Conservation (phyloP, 2,888 invertebrate species). For the Hemistola chrysoprasaria region DNA sequence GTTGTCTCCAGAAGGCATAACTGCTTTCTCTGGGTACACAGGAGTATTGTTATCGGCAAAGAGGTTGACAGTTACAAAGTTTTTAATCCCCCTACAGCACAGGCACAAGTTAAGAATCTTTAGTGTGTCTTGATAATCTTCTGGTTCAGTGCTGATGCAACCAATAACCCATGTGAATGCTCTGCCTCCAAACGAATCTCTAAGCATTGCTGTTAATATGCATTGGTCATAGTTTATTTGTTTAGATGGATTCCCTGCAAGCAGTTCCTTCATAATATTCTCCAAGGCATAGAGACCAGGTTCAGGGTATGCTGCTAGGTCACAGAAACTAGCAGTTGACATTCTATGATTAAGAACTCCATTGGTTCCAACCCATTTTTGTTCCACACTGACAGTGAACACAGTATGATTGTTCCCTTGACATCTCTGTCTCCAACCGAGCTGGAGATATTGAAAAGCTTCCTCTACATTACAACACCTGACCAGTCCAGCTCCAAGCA, state of each 20-base stretch:
- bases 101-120: conserved; percentile 86
- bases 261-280: conserved; percentile 83
- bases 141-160: conserved; percentile 86
- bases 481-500: conserved; percentile 79
- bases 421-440: conserved; percentile 83
- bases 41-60: conserved; percentile 85
- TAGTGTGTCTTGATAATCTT: conserved; percentile 86
- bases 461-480: conserved; percentile 86
- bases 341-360: conserved; percentile 86
- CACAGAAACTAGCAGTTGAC: conserved; percentile 89
- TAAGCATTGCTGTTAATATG: conserved; percentile 85
- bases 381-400: conserved; percentile 88
- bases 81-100: conserved; percentile 86
- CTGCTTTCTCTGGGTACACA: conserved; percentile 65
- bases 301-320: conserved; percentile 84
- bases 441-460: conserved; percentile 86
- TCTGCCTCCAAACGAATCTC: conserved; percentile 89
- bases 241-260: conserved; percentile 78
- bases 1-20: conserved; percentile 54
- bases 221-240: conserved; percentile 84
- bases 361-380: conserved; percentile 87
- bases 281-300: conserved; percentile 85
- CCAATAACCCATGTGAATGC: conserved; percentile 88
- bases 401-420: conserved; percentile 85
- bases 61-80: conserved; percentile 87